phyloP scores from a whole-genome alignment of 1,140 invertebrate genomes.

The Drosophila rufa region DNA sequence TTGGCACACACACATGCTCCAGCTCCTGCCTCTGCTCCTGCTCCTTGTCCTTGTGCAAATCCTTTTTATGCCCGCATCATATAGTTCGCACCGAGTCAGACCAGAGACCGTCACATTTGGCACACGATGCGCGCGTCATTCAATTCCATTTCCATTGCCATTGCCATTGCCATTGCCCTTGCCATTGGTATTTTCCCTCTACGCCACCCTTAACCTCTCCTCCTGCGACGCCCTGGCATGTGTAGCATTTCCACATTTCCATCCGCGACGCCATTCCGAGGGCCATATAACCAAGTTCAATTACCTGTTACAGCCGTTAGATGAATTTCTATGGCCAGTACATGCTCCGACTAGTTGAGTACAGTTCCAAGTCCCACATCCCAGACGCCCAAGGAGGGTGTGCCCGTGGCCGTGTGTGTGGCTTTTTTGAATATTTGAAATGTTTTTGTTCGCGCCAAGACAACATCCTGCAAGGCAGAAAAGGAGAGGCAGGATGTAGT shows the following conservation, averaged over 20 bases:
- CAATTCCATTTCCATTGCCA: constrained; percentile 74
- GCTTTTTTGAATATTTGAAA: constrained; percentile 79
- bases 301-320: constrained; percentile 85
- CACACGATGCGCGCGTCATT: constrained; percentile 68
- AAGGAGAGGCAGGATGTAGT: background rate
- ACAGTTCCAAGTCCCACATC: constrained; percentile 3
- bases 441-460: constrained; percentile 73
- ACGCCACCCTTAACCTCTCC: constrained; percentile 6
- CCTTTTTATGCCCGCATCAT: constrained; percentile 85
- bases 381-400: background rate
- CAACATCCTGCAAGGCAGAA: background rate
- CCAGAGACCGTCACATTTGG: constrained; percentile 53
- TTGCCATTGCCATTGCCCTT: background rate
- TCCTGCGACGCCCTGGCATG: background rate
- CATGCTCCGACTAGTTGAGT: constrained; percentile 81
- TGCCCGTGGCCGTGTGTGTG: constrained; percentile 10
- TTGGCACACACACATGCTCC: constrained; percentile 18
- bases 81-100: constrained; percentile 60
- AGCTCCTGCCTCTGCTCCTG: background rate
- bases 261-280: constrained; percentile 64
- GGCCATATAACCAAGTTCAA: constrained; percentile 83
- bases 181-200: constrained; percentile 29
- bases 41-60: constrained; percentile 64
- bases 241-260: constrained; percentile 4
- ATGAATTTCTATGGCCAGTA: constrained; percentile 85